Evolutionary conservation across 2,113 vertebrate genomes (phyloP), one percentile per base, ranked within the genome.

Genomic region (Peromyscus maniculatus): DNA sequence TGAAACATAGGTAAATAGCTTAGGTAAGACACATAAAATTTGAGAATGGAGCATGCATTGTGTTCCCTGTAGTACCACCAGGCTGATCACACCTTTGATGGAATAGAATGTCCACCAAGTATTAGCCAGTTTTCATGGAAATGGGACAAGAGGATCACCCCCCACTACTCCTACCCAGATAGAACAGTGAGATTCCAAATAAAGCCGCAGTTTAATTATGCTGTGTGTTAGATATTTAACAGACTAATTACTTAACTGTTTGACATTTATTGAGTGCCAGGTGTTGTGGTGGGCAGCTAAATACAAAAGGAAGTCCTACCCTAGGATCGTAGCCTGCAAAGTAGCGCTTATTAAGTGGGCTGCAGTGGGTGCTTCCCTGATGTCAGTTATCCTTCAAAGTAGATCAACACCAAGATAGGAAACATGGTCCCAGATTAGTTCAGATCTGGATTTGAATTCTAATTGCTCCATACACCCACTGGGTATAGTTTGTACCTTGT

Each of bases 281-380:
- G 62, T 0, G 10, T 43, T 52, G 6, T 28, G 69, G 46, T 0
- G 36, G 59, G 55, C 55, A 92, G 28, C 55, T 69, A 49, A 93
- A 79, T 59, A 17, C 4, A 33, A 75, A 33, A 36, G 62, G 74
- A 57, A 66, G 0, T 33, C 64, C 17, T 59, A 4, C 12, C 5
- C 7, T 3, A 46, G 43, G 28, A 75, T 36, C 57, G 17, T 7
- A 26, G 15, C 11, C 46, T 39, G 13, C 5, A 84, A 59, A 72
- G 12, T 59, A 21, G 3, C 71, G 71, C 16, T 1, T 4, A 9
- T 22, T 5, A 39, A 62, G 9, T 0, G 24, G 39, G 28, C 12
- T 0, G 31, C 31, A 26, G 7, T 6, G 22, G 7, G 1, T 7
- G 2, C 24, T 55, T 21, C 11, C 36, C 9, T 55, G 43, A 24